These are phyloP conservation scores for Tenthredo livida DNA, from an alignment of 2,888 invertebrate genomes.

Conservation along the genomic window DNA sequence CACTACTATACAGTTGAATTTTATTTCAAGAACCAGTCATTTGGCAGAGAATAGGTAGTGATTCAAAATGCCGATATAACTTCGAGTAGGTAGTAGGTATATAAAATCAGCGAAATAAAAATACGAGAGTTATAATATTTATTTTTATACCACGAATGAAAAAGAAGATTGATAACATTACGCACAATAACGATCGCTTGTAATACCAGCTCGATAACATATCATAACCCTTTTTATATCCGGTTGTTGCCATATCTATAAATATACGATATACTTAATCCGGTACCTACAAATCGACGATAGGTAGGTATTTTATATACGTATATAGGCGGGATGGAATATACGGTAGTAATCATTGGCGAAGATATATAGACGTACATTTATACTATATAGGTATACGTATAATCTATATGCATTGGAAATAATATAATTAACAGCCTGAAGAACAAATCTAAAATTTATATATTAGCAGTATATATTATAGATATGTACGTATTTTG, in stretches of 20 bases:
- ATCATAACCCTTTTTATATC: slow-evolving; percentile 24
- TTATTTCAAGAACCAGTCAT: neutral
- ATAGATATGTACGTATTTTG: neutral
- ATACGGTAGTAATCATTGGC: neutral
- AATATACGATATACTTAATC: slow-evolving; percentile 1
- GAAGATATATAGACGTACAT: neutral
- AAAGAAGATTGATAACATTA: neutral
- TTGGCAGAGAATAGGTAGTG: neutral
- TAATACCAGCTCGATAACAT: neutral
- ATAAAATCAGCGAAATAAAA: neutral
- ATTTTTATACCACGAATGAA: neutral
- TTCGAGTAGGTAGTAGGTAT: neutral
- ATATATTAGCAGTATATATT: neutral
- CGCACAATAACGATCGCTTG: slow-evolving; percentile 12
- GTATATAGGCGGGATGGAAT: neutral
- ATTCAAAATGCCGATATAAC: neutral
- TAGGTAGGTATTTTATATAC: neutral
- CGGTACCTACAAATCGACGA: slow-evolving; percentile 16
- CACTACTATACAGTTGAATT: neutral
- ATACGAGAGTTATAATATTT: neutral
- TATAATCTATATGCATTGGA: too few relatives aligned
- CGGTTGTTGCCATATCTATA: slow-evolving; percentile 26
- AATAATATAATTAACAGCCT: too few relatives aligned
- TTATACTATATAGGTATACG: too few relatives aligned
- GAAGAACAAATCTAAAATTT: neutral